A percentile compares a stretch with the other conserved stretches of the same genome.
phyloP scores from a whole-genome alignment of 2,888 invertebrate genomes.

The Pristionchus arcanus region DNA sequence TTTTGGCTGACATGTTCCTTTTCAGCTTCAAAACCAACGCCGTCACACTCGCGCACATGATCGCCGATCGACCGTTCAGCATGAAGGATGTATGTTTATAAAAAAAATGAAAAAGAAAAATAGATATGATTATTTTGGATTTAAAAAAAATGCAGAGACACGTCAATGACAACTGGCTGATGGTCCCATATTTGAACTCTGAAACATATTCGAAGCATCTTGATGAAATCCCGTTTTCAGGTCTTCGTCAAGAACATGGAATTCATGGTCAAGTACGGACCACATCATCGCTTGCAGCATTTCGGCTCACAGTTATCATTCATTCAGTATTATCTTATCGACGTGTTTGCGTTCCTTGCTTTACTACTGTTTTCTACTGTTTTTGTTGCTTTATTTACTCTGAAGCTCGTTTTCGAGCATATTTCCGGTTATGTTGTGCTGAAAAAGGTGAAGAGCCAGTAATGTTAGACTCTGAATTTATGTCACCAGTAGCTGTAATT shows the following conservation, averaged over 20 bases:
- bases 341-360: constrained; percentile 19
- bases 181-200: background rate
- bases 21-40: background rate
- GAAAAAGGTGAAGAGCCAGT: background rate
- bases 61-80: constrained; percentile 38
- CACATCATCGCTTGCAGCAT: constrained; percentile 1
- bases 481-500: background rate
- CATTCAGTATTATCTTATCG: constrained; percentile 43
- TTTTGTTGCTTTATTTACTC: background rate
- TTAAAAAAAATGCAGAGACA: no score
- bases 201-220: background rate
- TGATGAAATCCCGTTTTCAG: background rate
- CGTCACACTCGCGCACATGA: constrained; percentile 4
- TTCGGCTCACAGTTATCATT: constrained; percentile 11
- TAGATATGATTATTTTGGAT: no score
- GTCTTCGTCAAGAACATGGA: constrained; percentile 43
- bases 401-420: background rate
- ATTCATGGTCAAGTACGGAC: constrained; percentile 31
- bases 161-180: no score
- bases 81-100: constrained; percentile 49
- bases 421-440: background rate
- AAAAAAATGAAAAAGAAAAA: no score
- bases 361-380: background rate
- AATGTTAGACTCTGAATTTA: background rate
- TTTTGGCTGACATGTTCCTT: background rate